A percentile compares a stretch with the other conserved stretches of the same genome.
Evolutionary conservation across 2,113 vertebrate species (phyloP).

Genomic region (Rynchops niger): DNA sequence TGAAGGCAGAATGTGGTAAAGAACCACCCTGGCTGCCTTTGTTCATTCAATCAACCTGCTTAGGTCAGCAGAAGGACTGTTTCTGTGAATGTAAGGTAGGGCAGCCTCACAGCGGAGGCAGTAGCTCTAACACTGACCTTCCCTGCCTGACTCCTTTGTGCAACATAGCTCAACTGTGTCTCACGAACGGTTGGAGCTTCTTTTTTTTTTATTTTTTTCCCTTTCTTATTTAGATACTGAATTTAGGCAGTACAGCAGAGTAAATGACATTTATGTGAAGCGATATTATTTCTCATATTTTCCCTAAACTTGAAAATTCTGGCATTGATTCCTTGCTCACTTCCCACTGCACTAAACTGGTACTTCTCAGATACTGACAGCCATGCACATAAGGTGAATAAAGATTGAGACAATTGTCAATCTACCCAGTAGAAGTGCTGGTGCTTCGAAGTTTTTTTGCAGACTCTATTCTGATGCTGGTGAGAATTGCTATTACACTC

Average conservation of each 20-base stretch:
- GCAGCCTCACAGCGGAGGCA: neutral
- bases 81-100: neutral
- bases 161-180: neutral
- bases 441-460: slow-evolving; percentile 10
- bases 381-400: slow-evolving; percentile 52
- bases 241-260: slow-evolving; percentile 4
- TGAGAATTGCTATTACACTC: slow-evolving; percentile 17
- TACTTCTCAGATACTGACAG: slow-evolving; percentile 49
- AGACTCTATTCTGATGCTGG: neutral
- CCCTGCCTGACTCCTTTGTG: neutral
- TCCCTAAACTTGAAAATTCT: slow-evolving; percentile 56
- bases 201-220: neutral
- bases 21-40: neutral
- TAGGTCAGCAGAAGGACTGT: neutral
- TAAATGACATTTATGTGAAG: slow-evolving; percentile 51
- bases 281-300: slow-evolving; percentile 61
- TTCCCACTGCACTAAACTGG: slow-evolving; percentile 51
- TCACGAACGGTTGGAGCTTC: fast-evolving
- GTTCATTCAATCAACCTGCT: neutral
- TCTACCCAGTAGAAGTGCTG: slow-evolving; percentile 20
- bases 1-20: neutral
- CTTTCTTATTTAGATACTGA: slow-evolving; percentile 16
- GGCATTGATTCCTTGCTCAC: slow-evolving; percentile 49
- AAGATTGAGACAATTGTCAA: slow-evolving; percentile 54
- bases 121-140: neutral